A percentile compares a stretch with the other conserved stretches of the same genome.
These are phyloP conservation scores for Ceyx margarethae DNA, from an alignment of 2,113 vertebrate species.

Conservation along the genomic window DNA sequence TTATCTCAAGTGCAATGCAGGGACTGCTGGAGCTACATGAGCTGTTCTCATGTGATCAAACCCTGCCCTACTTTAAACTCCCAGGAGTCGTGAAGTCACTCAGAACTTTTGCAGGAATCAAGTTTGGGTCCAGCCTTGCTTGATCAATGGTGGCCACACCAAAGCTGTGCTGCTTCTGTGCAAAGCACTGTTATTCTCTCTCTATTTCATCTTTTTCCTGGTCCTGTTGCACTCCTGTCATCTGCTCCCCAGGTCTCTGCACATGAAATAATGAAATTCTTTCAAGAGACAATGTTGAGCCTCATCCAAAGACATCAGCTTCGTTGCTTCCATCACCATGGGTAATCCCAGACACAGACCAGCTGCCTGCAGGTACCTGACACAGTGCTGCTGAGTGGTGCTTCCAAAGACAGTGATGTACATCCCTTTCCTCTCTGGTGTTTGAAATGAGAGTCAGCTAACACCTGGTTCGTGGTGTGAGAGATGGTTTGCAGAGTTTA, in stretches of 20 bases:
- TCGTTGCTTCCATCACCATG: not conserved
- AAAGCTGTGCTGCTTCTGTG: not conserved
- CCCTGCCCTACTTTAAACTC: not conserved
- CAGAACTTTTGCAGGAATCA: not conserved
- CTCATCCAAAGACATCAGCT: not conserved
- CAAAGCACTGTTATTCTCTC: not conserved
- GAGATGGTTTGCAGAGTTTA: not conserved
- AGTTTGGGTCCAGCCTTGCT: not conserved
- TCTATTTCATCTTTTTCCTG: not conserved
- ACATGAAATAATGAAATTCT: not conserved
- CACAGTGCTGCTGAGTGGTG: rapidly evolving
- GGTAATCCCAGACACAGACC: not conserved
- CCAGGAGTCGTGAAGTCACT: not conserved
- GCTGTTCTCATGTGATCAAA: not conserved
- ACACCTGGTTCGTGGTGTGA: rapidly evolving
- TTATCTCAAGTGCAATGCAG: not conserved
- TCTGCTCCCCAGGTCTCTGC: not conserved
- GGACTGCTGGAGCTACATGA: not conserved
- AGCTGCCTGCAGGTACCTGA: not conserved
- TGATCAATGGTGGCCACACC: not conserved
- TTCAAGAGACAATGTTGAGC: not conserved
- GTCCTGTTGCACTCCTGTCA: not conserved
- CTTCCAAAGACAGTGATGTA: not conserved
- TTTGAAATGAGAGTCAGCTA: not conserved
- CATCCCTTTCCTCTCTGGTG: not conserved